Evolutionary conservation across 2,888 invertebrate genomes (phyloP).

Genomic region (Athrips mouffetella): DNA sequence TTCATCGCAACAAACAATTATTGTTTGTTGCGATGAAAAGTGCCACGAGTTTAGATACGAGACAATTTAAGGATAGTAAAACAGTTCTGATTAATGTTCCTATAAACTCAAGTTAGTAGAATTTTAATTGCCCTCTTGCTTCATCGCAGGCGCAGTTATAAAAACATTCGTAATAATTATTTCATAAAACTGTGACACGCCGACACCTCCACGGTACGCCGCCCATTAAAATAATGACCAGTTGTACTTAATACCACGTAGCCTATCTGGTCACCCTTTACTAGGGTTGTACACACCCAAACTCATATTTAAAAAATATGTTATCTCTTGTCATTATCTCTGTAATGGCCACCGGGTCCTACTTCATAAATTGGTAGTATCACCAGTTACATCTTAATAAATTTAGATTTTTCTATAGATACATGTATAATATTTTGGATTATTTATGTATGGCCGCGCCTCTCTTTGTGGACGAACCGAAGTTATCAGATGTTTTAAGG

Average conservation of each 20-base stretch:
- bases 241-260: slow-evolving; percentile 12
- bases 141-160: slow-evolving; percentile 1
- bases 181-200: slow-evolving; percentile 18
- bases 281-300: slow-evolving; percentile 23
- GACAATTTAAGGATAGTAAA: too few species aligned
- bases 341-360: slow-evolving; percentile 44
- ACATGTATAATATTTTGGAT: slow-evolving; percentile 57
- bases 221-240: slow-evolving; percentile 17
- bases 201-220: slow-evolving; percentile 13
- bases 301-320: slow-evolving; percentile 26
- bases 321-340: slow-evolving; percentile 57
- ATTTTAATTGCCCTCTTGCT: neutral
- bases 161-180: slow-evolving; percentile 17
- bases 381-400: slow-evolving; percentile 64
- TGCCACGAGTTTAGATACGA: too few species aligned
- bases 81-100: neutral
- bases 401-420: slow-evolving; percentile 61
- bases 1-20: too few species aligned
- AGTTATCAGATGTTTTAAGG: slow-evolving; percentile 58
- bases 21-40: too few species aligned
- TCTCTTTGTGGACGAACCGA: slow-evolving; percentile 47
- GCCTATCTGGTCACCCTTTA: slow-evolving; percentile 18
- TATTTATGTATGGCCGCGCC: slow-evolving; percentile 51
- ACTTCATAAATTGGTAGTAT: slow-evolving; percentile 61
- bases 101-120: neutral